Evolutionary conservation across 2,888 invertebrate species (phyloP).

Genomic region (Thymelicus acteon): DNA sequence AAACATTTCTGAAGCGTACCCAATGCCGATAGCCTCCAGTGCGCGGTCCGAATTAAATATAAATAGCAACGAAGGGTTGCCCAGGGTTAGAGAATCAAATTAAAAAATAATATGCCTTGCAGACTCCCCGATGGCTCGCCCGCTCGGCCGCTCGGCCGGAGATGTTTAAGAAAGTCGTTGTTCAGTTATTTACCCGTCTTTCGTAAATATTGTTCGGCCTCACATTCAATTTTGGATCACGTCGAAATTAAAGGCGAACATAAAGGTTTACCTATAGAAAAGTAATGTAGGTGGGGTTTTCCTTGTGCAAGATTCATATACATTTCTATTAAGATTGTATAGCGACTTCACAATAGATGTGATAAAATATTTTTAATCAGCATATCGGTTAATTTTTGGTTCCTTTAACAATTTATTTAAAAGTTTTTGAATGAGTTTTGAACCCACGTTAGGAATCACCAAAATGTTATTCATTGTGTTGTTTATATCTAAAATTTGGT

Average conservation of each 20-base stretch:
- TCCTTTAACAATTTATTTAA: too few relatives aligned
- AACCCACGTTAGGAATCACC: too few relatives aligned
- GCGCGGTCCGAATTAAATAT: constrained; percentile 66
- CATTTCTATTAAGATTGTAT: too few relatives aligned
- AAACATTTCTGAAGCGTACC: constrained; percentile 39
- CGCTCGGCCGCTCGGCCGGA: neutral
- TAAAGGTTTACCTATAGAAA: neutral
- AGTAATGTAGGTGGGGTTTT: neutral
- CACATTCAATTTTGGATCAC: constrained; percentile 8
- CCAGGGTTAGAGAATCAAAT: constrained; percentile 61
- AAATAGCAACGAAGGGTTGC: constrained; percentile 62
- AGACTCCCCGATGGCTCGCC: constrained; percentile 25
- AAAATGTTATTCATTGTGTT: too few relatives aligned
- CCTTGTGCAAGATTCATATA: too few relatives aligned
- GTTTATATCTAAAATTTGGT: too few relatives aligned
- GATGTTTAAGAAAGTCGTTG: constrained; percentile 12
- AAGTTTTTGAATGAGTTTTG: too few relatives aligned
- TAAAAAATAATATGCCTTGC: constrained; percentile 63
- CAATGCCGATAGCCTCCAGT: constrained; percentile 48
- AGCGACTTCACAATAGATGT: too few relatives aligned
- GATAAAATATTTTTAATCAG: too few relatives aligned
- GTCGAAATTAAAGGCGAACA: constrained; percentile 3
- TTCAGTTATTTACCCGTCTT: constrained; percentile 17
- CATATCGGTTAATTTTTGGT: too few relatives aligned
- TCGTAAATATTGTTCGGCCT: constrained; percentile 10